Evolutionary conservation across 2,113 vertebrate species (phyloP).

Genomic region (Dermatemys mawii): DNA sequence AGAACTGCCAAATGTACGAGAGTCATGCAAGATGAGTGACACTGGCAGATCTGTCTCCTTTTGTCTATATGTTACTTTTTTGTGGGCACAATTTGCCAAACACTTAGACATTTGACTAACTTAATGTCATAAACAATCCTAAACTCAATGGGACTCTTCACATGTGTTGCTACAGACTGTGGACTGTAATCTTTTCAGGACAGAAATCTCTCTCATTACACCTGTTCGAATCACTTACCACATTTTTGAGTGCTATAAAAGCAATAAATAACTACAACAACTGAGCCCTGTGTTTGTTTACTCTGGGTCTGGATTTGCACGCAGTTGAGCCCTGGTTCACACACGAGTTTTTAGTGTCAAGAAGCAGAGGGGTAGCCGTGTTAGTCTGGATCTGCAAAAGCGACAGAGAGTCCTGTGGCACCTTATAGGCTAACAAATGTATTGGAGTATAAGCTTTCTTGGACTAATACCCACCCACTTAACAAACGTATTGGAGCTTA

Average conservation of each 20-base stretch:
- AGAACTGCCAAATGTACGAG: background rate
- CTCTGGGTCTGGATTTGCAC: background rate
- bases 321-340: background rate
- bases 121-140: background rate
- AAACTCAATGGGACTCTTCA: background rate
- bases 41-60: background rate
- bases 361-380: too few relatives aligned
- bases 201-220: background rate
- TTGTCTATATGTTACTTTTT: background rate
- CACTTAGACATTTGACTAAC: background rate
- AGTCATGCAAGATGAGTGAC: background rate
- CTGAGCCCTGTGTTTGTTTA: background rate
- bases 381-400: too few relatives aligned
- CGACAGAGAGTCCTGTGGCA: too few relatives aligned
- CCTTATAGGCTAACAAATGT: too few relatives aligned
- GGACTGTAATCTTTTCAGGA: background rate
- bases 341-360: too few relatives aligned
- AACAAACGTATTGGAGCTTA: too few relatives aligned
- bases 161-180: background rate
- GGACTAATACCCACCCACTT: too few relatives aligned
- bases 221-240: background rate
- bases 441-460: too few relatives aligned
- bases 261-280: background rate
- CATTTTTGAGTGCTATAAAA: background rate
- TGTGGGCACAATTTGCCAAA: background rate